Evolutionary conservation across 2,888 invertebrate species (phyloP).

Genomic region (Eupithecia subumbrata): DNA sequence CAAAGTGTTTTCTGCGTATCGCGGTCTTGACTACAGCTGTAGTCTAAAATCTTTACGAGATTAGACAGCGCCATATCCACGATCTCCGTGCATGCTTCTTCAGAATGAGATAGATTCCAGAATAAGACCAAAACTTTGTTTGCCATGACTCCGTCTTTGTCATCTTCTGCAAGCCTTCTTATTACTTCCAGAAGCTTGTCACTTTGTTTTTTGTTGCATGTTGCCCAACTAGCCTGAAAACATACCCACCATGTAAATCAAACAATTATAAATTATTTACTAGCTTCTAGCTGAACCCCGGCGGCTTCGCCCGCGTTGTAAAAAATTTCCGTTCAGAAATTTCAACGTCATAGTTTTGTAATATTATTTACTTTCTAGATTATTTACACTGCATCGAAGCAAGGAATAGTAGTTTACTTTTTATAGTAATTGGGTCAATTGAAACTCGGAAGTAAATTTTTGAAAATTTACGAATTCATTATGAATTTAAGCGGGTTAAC

Average conservation of each 20-base stretch:
- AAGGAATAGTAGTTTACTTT: no score
- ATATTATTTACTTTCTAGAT: no score
- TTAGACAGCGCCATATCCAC: constrained; percentile 98
- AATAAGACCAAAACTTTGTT: constrained; percentile 97
- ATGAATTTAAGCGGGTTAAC: no score
- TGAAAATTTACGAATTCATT: no score
- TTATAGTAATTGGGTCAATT: no score
- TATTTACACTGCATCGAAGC: no score
- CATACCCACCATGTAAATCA: neutral
- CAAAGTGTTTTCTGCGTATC: constrained; percentile 98
- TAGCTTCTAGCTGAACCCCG: no score
- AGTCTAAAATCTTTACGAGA: constrained; percentile 98
- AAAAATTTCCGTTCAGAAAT: no score
- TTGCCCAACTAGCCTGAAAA: constrained; percentile 93
- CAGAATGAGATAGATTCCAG: constrained; percentile 98
- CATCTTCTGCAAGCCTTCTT: constrained; percentile 97
- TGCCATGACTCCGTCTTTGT: constrained; percentile 99
- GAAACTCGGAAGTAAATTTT: no score
- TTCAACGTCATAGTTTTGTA: no score
- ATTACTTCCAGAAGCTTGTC: constrained; percentile 98
- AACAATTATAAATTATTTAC: no score
- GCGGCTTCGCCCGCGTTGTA: no score
- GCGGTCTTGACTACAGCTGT: constrained; percentile 98
- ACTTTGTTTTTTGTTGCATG: constrained; percentile 97
- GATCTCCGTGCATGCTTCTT: constrained; percentile 98